Conservation (phyloP, 2,888 invertebrate genomes). For the Ellobium chinense region DNA sequence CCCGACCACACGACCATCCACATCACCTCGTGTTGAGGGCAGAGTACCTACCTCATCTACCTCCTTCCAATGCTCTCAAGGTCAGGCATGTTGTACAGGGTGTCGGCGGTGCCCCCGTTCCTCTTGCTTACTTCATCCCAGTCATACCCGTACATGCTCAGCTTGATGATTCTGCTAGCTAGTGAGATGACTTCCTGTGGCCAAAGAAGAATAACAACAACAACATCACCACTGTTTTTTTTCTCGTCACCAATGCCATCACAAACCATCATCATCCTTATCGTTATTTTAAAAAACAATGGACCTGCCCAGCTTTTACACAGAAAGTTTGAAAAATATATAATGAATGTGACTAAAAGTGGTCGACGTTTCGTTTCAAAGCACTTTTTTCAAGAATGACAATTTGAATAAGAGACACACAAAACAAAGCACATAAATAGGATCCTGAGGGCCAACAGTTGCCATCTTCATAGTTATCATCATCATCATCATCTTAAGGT, state of each 20-base stretch:
- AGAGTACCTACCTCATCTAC: not conserved
- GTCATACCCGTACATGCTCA: slow-evolving; percentile 44
- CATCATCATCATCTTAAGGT: too few species aligned
- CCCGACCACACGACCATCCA: not conserved
- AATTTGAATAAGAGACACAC: not conserved
- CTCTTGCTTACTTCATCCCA: slow-evolving; percentile 41
- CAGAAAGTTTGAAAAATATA: too few species aligned
- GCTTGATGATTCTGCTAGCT: slow-evolving; percentile 47
- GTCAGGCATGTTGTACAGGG: slow-evolving; percentile 55
- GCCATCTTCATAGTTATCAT: too few species aligned
- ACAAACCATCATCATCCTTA: too few species aligned
- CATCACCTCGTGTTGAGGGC: not conserved
- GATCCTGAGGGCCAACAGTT: too few species aligned
- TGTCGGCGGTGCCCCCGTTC: slow-evolving; percentile 55
- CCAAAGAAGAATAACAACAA: not conserved
- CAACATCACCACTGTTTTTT: too few species aligned
- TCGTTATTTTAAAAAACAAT: too few species aligned
- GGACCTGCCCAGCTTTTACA: too few species aligned
- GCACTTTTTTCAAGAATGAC: not conserved
- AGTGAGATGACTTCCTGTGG: slow-evolving; percentile 50
- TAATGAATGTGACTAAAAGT: too few species aligned
- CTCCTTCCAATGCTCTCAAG: slow-evolving; percentile 47
- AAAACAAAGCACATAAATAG: too few species aligned
- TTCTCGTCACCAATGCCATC: too few species aligned
- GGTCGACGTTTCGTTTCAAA: too few species aligned